These are phyloP conservation scores for Dasypogon diadema DNA, from an alignment of 2,888 invertebrate species.

Conservation along the genomic window DNA sequence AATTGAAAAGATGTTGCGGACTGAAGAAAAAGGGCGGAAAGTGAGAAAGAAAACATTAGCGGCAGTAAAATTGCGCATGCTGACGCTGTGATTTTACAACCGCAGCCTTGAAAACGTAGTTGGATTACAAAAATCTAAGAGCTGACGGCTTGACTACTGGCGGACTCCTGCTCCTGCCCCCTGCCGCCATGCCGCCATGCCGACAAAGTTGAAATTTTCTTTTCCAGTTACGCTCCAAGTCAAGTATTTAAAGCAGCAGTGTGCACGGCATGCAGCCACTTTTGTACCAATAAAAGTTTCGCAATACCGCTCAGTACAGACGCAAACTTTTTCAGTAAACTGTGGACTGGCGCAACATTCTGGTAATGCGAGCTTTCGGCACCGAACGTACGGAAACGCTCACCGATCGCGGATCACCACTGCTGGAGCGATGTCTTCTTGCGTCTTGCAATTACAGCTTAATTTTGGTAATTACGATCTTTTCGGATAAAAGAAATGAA, in stretches of 20 bases:
- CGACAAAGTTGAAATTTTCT: constrained; percentile 22
- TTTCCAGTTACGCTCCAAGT: not conserved
- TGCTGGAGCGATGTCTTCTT: too few species aligned
- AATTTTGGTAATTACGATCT: not conserved
- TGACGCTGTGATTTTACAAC: constrained; percentile 48
- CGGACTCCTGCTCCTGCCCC: constrained; percentile 10
- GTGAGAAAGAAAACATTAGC: constrained; percentile 43
- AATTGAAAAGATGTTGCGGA: constrained; percentile 26
- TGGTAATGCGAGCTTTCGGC: constrained; percentile 29
- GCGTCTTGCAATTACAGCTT: not conserved
- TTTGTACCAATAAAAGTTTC: constrained; percentile 25
- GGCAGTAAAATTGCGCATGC: constrained; percentile 45
- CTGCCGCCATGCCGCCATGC: not conserved
- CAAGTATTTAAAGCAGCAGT: constrained; percentile 6
- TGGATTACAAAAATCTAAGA: constrained; percentile 53
- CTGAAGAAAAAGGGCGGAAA: constrained; percentile 38
- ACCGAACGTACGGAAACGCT: not conserved
- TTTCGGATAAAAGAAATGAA: not conserved
- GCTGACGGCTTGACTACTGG: constrained; percentile 24
- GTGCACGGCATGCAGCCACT: constrained; percentile 18
- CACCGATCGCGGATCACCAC: not conserved
- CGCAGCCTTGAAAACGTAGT: constrained; percentile 55
- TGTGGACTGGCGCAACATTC: constrained; percentile 25
- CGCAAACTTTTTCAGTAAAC: constrained; percentile 39
- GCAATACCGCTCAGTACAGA: not conserved